phyloP scores from a whole-genome alignment of 1,140 invertebrate genomes.

The Dendrolimus kikuchii region DNA sequence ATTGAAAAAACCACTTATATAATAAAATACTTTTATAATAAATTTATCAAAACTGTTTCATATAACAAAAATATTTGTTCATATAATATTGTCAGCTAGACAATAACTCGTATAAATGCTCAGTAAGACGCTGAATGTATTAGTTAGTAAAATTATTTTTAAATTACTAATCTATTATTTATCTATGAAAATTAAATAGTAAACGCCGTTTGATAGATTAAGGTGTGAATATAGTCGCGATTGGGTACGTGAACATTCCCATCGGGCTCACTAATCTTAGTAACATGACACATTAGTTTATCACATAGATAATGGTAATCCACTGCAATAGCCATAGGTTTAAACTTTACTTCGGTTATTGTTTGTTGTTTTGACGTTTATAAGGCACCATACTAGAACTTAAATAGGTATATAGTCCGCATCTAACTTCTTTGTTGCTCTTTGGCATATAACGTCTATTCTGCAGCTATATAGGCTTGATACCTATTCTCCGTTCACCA shows the following conservation, averaged over 20 bases:
- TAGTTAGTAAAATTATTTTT: neutral
- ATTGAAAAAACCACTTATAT: too few relatives aligned
- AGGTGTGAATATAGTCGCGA: neutral
- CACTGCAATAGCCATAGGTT: slow-evolving; percentile 60
- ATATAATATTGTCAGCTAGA: neutral
- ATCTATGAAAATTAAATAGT: neutral
- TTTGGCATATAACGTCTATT: too few relatives aligned
- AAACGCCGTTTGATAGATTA: neutral
- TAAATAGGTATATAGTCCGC: too few relatives aligned
- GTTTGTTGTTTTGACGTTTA: slow-evolving; percentile 11
- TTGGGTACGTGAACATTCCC: neutral
- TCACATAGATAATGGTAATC: slow-evolving; percentile 34
- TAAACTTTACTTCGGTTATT: slow-evolving; percentile 18
- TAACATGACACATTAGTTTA: slow-evolving; percentile 49
- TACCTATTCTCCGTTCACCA: too few relatives aligned
- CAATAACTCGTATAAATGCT: neutral
- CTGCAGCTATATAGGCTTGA: too few relatives aligned
- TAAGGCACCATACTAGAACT: neutral
- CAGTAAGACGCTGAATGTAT: neutral
- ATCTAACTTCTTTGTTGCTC: too few relatives aligned
- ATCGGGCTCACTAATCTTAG: slow-evolving; percentile 23
- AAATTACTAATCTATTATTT: too few relatives aligned
- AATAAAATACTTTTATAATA: too few relatives aligned
- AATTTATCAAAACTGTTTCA: neutral
- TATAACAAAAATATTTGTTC: neutral